Evolutionary conservation across 1,140 invertebrate species (phyloP).

Genomic region (Caenorhabditis elegans): DNA sequence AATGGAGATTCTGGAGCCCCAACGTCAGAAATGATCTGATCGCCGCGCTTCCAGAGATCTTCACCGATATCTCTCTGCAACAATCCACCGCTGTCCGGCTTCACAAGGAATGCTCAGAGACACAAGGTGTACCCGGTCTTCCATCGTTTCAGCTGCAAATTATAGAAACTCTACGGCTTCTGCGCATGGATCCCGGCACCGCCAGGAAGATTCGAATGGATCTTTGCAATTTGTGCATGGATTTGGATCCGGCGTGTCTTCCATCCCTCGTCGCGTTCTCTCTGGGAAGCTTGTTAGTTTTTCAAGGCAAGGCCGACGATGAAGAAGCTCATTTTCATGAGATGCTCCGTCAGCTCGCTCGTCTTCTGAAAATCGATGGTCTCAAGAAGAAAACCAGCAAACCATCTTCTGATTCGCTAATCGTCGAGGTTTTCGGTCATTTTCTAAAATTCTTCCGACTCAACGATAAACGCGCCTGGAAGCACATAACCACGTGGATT

Average conservation of each 20-base stretch:
- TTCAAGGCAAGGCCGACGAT: not conserved
- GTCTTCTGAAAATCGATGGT: constrained; percentile 4
- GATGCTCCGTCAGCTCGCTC: not conserved
- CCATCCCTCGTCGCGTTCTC: not conserved
- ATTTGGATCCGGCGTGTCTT: not conserved
- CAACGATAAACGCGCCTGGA: not conserved
- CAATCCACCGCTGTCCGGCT: not conserved
- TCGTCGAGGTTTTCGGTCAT: not conserved
- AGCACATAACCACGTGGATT: not conserved
- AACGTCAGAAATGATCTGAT: not conserved
- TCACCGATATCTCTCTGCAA: not conserved
- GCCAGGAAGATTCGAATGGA: not conserved
- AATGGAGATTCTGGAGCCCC: not conserved
- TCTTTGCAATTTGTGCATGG: not conserved
- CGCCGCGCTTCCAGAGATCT: not conserved
- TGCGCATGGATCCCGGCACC: not conserved
- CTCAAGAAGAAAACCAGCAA: not conserved
- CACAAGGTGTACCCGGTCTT: not conserved
- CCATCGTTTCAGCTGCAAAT: constrained; percentile 6
- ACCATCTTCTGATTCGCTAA: not conserved
- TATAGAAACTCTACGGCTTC: not conserved
- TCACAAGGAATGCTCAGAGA: not conserved
- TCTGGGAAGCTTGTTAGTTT: not conserved
- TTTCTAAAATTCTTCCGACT: constrained; percentile 8
- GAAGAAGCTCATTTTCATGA: not conserved